phyloP scores from a whole-genome alignment of 2,888 invertebrate species.

The Rhagium mordax region DNA sequence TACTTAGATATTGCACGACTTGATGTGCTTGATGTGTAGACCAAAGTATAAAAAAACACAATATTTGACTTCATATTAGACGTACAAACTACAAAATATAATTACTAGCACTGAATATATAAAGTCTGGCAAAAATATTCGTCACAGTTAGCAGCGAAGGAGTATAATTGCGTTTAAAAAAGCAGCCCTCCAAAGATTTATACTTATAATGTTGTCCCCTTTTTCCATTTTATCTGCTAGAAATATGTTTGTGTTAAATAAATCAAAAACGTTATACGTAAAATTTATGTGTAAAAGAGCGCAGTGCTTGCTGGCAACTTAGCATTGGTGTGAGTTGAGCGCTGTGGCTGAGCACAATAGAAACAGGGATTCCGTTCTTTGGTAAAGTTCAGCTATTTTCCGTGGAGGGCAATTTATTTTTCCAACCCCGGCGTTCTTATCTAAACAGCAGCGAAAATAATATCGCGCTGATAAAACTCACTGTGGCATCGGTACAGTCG shows the following conservation, averaged over 20 bases:
- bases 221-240: constrained; percentile 46
- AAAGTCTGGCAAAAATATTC: background rate
- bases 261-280: constrained; percentile 55
- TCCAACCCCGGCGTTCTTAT: constrained; percentile 70
- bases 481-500: constrained; percentile 67
- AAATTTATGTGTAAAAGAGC: constrained; percentile 52
- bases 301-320: constrained; percentile 37
- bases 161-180: background rate
- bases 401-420: constrained; percentile 72
- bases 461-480: constrained; percentile 70
- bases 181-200: constrained; percentile 23
- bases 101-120: too few relatives aligned
- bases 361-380: constrained; percentile 68
- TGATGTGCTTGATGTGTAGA: too few relatives aligned
- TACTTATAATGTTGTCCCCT: constrained; percentile 24
- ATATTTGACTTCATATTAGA: too few relatives aligned
- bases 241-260: constrained; percentile 56
- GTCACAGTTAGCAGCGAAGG: background rate
- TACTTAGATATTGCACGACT: too few relatives aligned
- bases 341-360: constrained; percentile 62
- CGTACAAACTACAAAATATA: too few relatives aligned
- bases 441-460: constrained; percentile 72
- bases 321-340: constrained; percentile 41
- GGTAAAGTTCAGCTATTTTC: constrained; percentile 71
- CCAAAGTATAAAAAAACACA: too few relatives aligned